Conservation (phyloP, 2,113 vertebrate genomes). For the Raphicerus campestris region DNA sequence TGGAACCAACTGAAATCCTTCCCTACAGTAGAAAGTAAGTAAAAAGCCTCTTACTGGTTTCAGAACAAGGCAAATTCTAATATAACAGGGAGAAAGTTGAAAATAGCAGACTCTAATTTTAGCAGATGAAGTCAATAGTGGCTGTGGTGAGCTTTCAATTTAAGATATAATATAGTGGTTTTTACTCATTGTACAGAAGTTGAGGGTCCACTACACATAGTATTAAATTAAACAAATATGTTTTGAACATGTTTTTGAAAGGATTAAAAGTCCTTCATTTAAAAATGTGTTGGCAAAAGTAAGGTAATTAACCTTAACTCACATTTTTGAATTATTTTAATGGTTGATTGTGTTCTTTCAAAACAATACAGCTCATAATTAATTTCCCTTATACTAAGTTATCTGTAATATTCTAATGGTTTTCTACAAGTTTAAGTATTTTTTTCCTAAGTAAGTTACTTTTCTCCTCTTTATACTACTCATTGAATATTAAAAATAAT, state of each 20-base stretch:
- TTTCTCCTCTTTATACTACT: not conserved
- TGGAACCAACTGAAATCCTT: slow-evolving; percentile 38
- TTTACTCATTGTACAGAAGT: not conserved
- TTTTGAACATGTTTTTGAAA: not conserved
- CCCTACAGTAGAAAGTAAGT: not conserved
- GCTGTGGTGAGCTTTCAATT: not conserved
- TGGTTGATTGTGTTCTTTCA: not conserved
- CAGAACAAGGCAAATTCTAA: slow-evolving; percentile 24
- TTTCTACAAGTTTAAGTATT: not conserved
- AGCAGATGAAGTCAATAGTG: not conserved
- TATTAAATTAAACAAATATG: not conserved
- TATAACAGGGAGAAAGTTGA: not conserved
- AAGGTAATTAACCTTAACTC: slow-evolving; percentile 49
- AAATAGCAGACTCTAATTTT: slow-evolving; percentile 21
- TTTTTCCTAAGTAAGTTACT: slow-evolving; percentile 28
- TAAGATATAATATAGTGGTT: not conserved
- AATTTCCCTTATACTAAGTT: not conserved
- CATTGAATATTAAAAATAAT: not conserved
- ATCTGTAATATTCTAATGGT: not conserved
- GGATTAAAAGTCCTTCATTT: not conserved
- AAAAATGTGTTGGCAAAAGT: not conserved
- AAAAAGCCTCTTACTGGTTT: slow-evolving; percentile 11
- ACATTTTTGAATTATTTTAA: slow-evolving; percentile 42
- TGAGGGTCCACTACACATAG: not conserved
- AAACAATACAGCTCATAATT: not conserved